Conservation (phyloP, 2,888 invertebrate species). For the Nemotelus pantherinus region DNA sequence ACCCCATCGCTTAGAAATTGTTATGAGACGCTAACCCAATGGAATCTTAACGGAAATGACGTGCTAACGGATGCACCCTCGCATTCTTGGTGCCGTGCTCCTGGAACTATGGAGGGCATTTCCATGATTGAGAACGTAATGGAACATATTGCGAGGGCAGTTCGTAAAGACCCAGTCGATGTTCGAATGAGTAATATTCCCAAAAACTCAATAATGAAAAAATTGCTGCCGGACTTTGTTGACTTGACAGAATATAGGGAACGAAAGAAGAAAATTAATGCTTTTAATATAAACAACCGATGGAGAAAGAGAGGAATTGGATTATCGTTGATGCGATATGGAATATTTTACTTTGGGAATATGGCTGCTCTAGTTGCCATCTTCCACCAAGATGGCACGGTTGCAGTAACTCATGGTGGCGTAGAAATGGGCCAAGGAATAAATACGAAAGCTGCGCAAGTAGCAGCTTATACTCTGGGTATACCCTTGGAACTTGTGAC, state of each 20-base stretch:
- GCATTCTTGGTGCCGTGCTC: slow-evolving; percentile 77
- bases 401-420: slow-evolving; percentile 77
- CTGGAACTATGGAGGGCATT: slow-evolving; percentile 70
- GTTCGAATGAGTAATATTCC: slow-evolving; percentile 69
- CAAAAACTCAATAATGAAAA: slow-evolving; percentile 60
- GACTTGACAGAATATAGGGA: slow-evolving; percentile 67
- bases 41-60: slow-evolving; percentile 72
- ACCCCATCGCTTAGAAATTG: slow-evolving; percentile 67
- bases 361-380: slow-evolving; percentile 73
- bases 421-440: slow-evolving; percentile 85
- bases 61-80: slow-evolving; percentile 74
- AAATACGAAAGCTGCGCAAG: slow-evolving; percentile 78
- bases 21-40: slow-evolving; percentile 74
- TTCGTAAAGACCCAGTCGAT: slow-evolving; percentile 69
- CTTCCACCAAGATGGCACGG: slow-evolving; percentile 76
- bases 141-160: too few relatives aligned
- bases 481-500: slow-evolving; percentile 74
- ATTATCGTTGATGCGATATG: slow-evolving; percentile 76
- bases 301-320: slow-evolving; percentile 84
- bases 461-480: slow-evolving; percentile 76
- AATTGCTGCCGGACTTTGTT: slow-evolving; percentile 68
- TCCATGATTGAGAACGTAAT: slow-evolving; percentile 71
- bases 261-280: slow-evolving; percentile 67
- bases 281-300: slow-evolving; percentile 75
- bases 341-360: slow-evolving; percentile 66